Evolutionary conservation across 1,140 invertebrate species (phyloP), one percentile per base, ranked within the genome.

Genomic region (Brachionus rotundiformis): DNA sequence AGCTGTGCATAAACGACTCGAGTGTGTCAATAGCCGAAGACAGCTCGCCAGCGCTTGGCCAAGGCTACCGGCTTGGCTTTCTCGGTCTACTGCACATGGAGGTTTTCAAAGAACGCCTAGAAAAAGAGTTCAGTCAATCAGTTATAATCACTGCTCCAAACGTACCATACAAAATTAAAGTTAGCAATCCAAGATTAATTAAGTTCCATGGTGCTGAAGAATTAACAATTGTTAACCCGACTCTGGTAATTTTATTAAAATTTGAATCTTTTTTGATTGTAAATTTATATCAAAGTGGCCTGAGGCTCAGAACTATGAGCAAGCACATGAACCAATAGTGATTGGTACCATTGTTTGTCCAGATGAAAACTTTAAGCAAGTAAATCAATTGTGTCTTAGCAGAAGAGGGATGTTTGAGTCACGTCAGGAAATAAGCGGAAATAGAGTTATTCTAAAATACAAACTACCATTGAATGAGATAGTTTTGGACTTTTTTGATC

Each of bases 401-500:
- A 90, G 92, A 82, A 89, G 96, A 73, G 95, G 95, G 0, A 84
- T 91, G 3, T 91, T 94, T 83, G 90, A 91, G 82, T 92, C 91
- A 10, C 91, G 92, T 0, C 91, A 88, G 39, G 92, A 93, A 82
- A 93, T 98, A 31, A 95, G 97, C 86, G 91, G 94, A 77, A 89
- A 91, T 44, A 90, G 93, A 85, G 88, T 96, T 0, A 90, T 97
- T 85, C 85, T 97, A 84, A 92, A 93, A 84, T 95, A 92, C 85
- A 89, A 92, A 73, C 88, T 99, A 36, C 96, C 96, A 7, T 87
- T 98, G 2, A 94, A 92, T 86, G 96, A 99, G 90, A 93, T 99
- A 29, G 92, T 98, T 1, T 86, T 96, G 2, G 95, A 98, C 85
- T 98, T 99, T 87, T 95, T 96, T 87, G 96, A 98, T 87, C 89